phyloP scores from a whole-genome alignment of 2,797 vertebrate species.

The Rhinoraja longicauda region DNA sequence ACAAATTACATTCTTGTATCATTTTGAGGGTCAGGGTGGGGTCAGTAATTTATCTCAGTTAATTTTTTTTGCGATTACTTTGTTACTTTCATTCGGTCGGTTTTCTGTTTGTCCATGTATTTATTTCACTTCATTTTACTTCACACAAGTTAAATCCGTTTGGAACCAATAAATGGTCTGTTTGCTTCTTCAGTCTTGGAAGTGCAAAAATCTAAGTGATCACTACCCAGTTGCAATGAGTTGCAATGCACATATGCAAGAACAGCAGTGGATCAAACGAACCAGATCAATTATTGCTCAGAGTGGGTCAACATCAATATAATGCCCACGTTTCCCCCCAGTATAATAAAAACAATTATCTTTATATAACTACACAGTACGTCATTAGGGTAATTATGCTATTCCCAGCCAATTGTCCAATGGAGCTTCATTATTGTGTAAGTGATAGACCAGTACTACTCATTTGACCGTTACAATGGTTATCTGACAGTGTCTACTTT shows the following conservation, averaged over 20 bases:
- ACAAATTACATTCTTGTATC: background rate
- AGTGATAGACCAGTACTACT: background rate
- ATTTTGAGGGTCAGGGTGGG: background rate
- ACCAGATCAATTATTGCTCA: background rate
- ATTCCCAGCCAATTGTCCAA: background rate
- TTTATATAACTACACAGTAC: background rate
- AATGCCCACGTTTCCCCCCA: background rate
- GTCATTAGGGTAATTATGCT: background rate
- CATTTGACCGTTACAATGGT: background rate
- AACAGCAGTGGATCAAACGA: background rate
- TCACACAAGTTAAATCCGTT: background rate
- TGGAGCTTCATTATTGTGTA: background rate
- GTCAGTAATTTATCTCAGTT: slow-evolving; percentile 10
- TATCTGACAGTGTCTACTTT: background rate
- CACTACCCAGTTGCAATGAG: background rate
- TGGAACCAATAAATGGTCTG: background rate
- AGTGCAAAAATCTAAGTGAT: background rate
- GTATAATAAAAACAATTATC: background rate
- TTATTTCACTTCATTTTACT: background rate
- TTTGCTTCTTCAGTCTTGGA: background rate
- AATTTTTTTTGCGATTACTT: background rate
- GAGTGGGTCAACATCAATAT: background rate
- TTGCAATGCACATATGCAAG: background rate
- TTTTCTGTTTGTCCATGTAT: background rate
- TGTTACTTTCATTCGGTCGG: background rate